Conservation (phyloP, 2,888 invertebrate genomes). For the Drosophila sordidula region DNA sequence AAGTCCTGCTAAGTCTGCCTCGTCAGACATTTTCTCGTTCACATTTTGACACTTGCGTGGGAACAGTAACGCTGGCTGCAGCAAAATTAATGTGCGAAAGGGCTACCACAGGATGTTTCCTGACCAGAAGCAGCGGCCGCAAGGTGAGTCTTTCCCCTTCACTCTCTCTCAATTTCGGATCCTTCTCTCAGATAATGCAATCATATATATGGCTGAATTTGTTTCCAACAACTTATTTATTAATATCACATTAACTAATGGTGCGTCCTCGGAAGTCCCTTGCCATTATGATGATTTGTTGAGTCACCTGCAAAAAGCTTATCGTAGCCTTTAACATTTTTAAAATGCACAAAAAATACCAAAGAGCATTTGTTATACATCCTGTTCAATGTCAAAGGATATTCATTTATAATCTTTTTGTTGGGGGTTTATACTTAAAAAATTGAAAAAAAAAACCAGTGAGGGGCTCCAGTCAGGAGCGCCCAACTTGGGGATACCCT, state of each 20-base stretch:
- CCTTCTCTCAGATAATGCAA: background rate
- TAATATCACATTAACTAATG: slow-evolving; percentile 38
- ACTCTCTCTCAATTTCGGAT: background rate
- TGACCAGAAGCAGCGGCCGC: slow-evolving; percentile 83
- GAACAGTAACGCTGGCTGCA: slow-evolving; percentile 65
- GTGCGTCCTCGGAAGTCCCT: slow-evolving; percentile 3
- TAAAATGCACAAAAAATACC: background rate
- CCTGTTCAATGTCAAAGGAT: background rate
- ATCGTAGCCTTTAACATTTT: background rate
- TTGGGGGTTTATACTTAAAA: too few relatives aligned
- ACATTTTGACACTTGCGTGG: slow-evolving; percentile 40
- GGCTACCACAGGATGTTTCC: slow-evolving; percentile 90
- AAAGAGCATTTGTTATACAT: background rate
- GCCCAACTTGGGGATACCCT: too few relatives aligned
- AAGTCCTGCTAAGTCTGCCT: slow-evolving; percentile 29
- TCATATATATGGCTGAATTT: background rate
- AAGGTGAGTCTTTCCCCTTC: slow-evolving; percentile 78
- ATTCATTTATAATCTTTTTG: too few relatives aligned
- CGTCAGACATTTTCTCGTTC: slow-evolving; percentile 13
- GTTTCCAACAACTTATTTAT: slow-evolving; percentile 23
- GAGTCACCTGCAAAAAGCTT: slow-evolving; percentile 2
- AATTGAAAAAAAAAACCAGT: too few relatives aligned
- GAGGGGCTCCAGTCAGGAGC: too few relatives aligned
- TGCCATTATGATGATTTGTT: slow-evolving; percentile 14
- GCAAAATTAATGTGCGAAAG: slow-evolving; percentile 88